Evolutionary conservation across 2,888 invertebrate genomes (phyloP), one percentile per base, ranked within the genome.

Genomic region (Drosophila maculinotata): DNA sequence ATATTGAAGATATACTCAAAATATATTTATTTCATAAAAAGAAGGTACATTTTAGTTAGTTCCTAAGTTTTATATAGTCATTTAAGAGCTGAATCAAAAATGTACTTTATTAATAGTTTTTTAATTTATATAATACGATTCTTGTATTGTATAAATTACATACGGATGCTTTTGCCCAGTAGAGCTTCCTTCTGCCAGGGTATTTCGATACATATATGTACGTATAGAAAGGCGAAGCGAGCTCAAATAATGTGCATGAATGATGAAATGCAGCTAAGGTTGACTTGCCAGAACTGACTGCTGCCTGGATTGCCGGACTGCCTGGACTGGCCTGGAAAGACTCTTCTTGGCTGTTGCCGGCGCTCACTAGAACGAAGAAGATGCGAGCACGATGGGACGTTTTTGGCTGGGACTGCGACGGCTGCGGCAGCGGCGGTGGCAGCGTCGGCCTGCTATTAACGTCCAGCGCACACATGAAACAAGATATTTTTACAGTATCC

Each of bases 381-480:
- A 67, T 31, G 51, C 58, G 15, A 35, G 49, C 41, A 49, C 49
- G 47, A 28, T 54, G 62, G 42, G 56, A 49, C 52, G 53, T 57
- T 63, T 58, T 70, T 33, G 35, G 60, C 51, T 58, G 58, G 28
- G 26, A 39, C 20, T 28, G 20, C 20, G 20, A 35, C 15, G 12
- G 17, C 52, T 45, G 33, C 30, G 45, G 42, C 53, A 30, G 41
- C 15, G 12, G 17, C 52, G 41, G 33, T 26, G 45, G 42, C 53
- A 30, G 41, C 45, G 42, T 12, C 48, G 71, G 78, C 57, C 87
- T 74, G 81, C 87, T 85, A 85, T 88, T 85, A 85, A 88, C 87
- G 85, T 85, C 85, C 84, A 86, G 76, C 85, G 85, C 87, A 88
- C 87, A 85, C 87, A 85, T 85, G 85, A 85, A 85, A 85, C 85